phyloP scores from a whole-genome alignment of 2,113 vertebrate genomes.

The Haemorhous mexicanus region DNA sequence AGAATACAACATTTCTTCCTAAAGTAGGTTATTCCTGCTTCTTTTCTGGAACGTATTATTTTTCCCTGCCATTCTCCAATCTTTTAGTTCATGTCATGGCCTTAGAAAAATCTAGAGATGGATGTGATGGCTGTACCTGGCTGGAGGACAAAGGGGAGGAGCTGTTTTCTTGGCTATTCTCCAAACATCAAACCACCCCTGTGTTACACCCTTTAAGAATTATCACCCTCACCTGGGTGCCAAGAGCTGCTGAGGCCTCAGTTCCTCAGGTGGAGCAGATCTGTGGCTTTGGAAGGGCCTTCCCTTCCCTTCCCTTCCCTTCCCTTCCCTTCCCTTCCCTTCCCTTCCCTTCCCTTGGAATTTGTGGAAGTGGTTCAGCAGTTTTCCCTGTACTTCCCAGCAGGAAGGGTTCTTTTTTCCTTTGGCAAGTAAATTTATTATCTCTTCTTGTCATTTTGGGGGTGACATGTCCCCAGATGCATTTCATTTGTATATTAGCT shows the following conservation, averaged over 20 bases:
- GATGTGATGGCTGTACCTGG: background rate
- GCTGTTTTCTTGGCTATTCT: background rate
- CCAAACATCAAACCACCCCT: background rate
- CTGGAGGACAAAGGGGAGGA: background rate
- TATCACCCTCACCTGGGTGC: background rate
- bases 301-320: background rate
- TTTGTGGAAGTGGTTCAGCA: background rate
- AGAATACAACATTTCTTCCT: background rate
- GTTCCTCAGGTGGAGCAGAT: background rate
- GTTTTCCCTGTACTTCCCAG: background rate
- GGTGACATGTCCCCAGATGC: background rate
- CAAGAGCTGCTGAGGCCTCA: fast-evolving
- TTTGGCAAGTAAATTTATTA: background rate
- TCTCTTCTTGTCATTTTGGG: background rate
- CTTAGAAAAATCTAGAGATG: background rate
- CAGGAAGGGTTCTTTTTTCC: background rate
- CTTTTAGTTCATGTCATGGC: background rate
- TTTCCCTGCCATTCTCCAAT: background rate
- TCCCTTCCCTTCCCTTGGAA: too few species aligned
- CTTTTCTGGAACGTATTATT: background rate
- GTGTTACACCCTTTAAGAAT: background rate
- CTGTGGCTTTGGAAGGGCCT: background rate
- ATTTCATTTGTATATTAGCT: background rate
- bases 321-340: too few species aligned
- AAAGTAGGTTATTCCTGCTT: background rate